Percentiles rank a stretch among this genome's conserved stretches.
These are phyloP conservation scores for Podabrus alpinus DNA, from an alignment of 2,888 invertebrate genomes.

Conservation along the genomic window DNA sequence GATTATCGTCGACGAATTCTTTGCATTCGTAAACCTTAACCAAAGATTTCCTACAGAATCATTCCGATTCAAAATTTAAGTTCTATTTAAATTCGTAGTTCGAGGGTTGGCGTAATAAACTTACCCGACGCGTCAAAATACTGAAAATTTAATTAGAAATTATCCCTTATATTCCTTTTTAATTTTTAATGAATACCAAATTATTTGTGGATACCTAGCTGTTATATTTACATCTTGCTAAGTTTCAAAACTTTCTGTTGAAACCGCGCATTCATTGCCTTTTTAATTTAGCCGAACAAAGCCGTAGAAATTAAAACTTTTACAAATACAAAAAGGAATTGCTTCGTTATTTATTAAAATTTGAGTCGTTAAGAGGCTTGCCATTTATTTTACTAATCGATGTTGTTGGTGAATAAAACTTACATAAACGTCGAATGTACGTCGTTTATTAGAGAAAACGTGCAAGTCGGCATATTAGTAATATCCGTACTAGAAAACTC, in stretches of 20 bases:
- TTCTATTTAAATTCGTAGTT: background rate
- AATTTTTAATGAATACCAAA: background rate
- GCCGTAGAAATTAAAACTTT: background rate
- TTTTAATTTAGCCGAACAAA: background rate
- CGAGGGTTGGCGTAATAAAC: background rate
- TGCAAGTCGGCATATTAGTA: background rate
- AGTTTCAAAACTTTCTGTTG: background rate
- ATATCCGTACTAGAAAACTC: background rate
- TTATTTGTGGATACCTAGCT: background rate
- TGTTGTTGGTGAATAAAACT: background rate
- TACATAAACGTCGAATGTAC: background rate
- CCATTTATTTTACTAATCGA: background rate
- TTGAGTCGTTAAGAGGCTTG: background rate
- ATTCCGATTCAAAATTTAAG: background rate
- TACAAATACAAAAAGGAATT: background rate
- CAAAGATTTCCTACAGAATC: background rate
- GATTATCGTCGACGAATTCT: no score
- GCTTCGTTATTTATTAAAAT: background rate
- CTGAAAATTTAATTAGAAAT: background rate
- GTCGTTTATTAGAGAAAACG: background rate
- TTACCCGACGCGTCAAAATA: background rate
- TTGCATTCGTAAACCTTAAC: no score
- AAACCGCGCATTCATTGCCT: background rate
- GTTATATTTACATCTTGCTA: background rate
- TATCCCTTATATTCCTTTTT: background rate